These are phyloP conservation scores for Toxotes jaculatrix DNA, from an alignment of 2,113 vertebrate species.

Conservation along the genomic window DNA sequence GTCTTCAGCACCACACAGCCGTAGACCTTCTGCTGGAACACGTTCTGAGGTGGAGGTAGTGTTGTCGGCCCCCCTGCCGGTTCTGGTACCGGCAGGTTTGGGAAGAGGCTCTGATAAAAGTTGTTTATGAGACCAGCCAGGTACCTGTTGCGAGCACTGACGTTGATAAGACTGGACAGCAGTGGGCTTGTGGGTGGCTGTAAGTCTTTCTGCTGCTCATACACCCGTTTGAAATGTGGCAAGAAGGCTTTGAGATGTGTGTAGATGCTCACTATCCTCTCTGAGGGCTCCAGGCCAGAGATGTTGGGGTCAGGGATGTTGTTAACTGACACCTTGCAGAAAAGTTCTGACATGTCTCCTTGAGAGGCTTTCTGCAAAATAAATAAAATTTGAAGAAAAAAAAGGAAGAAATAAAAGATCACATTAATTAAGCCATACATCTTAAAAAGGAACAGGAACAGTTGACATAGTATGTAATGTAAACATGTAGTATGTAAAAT, in stretches of 20 bases:
- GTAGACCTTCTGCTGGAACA: conserved; percentile 86
- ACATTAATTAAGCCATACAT: background rate
- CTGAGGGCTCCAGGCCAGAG: conserved; percentile 73
- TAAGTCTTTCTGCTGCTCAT: conserved; percentile 82
- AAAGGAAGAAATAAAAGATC: background rate
- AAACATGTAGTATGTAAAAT: background rate
- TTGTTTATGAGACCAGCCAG: conserved; percentile 49
- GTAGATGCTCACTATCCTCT: conserved; percentile 76
- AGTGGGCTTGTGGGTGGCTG: conserved; percentile 63
- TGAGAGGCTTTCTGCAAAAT: conserved; percentile 75
- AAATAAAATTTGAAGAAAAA: background rate
- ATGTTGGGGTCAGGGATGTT: conserved; percentile 77
- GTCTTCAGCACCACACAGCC: conserved; percentile 82
- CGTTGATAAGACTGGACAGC: conserved; percentile 18
- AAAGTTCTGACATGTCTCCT: conserved; percentile 73
- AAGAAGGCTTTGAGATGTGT: conserved; percentile 74
- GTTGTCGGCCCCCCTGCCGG: conserved; percentile 64
- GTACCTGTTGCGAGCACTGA: background rate
- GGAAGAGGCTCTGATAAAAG: conserved; percentile 75
- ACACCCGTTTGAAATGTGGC: conserved; percentile 77
- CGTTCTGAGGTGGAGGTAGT: conserved; percentile 77
- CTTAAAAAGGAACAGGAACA: background rate
- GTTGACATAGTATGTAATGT: background rate
- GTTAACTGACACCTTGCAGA: conserved; percentile 74
- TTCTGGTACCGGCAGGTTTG: conserved; percentile 77